Base-by-base conservation (phyloP, 2,113 vertebrate species). In the Talpa occidentalis region DNA sequence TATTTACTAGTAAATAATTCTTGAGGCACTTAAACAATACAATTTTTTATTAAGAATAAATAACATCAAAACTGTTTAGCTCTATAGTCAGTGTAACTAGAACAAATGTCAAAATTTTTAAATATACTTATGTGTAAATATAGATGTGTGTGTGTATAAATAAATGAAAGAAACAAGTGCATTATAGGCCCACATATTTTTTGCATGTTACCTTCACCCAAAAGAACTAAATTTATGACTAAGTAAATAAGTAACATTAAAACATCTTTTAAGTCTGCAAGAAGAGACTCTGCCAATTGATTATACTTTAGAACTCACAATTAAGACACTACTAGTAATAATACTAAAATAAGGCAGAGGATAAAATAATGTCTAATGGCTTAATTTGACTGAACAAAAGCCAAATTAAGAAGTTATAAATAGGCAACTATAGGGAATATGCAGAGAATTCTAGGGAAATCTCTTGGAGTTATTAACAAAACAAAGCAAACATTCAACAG, bases 1-100 rank as follows among this genome's bases (percentile, higher is more conserved):
- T 80, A 32, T 81, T 94, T 37, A 93, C 66, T 90, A 90, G 73
- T 49, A 94, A 94, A 92, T 79, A 94, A 91, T 95, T 95, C 62
- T 85, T 94, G 78, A 95, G 62, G 81, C 49, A 95, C 59, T 96
- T 93, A 85, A 93, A 90, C 40, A 92, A 74, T 32, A 88, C 1
- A 82, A 86, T 73, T 81, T 92, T 90, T 95, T 95, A 95, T 84
- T 94, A 95, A 94, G 78, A 90, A 54, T 82, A 93, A 94, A 47
- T 90, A 89, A 74, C 74, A 93, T 69, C 49, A 94, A 91, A 91
- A 91, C 5, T 92, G 60, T 74, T 94, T 47, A 88, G 44, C 62
- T 84, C 42, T 90, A n/a, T 84, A 90, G 47, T 83, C 5, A 92
- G 88, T 77, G 6, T 79, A 96, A 40, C 40, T 66, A 92, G 88